phyloP scores from a whole-genome alignment of 2,888 invertebrate genomes.

The Doris montereyensis region DNA sequence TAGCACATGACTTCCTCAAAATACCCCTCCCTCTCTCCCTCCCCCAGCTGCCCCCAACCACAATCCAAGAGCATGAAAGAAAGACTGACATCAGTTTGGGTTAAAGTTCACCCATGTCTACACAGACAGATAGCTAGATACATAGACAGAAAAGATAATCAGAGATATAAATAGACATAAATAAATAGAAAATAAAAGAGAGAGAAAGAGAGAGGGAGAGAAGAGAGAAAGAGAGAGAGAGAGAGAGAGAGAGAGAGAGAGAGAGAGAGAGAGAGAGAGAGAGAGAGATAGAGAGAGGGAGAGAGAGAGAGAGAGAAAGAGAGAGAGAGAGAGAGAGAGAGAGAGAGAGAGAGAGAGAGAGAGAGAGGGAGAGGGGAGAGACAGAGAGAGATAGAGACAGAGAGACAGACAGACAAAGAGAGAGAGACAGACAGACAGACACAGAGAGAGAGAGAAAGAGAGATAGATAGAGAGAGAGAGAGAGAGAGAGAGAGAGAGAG shows the following conservation, averaged over 20 bases:
- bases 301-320: constrained; percentile 19
- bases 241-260: constrained; percentile 28
- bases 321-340: constrained; percentile 21
- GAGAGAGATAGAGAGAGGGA: not conserved
- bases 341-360: constrained; percentile 23
- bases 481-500: not conserved
- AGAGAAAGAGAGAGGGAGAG: not conserved
- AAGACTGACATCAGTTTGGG: not conserved
- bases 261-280: not conserved
- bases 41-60: too few relatives aligned
- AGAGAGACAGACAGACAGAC: constrained; percentile 25
- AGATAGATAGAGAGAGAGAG: not conserved
- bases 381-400: not conserved
- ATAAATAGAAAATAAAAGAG: not conserved
- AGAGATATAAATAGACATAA: constrained; percentile 12
- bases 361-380: constrained; percentile 1
- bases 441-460: not conserved
- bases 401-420: constrained; percentile 10
- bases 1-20: too few relatives aligned
- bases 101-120: not conserved
- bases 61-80: not conserved
- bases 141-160: not conserved
- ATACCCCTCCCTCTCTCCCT: too few relatives aligned
- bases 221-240: not conserved
- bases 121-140: not conserved